phyloP scores from a whole-genome alignment of 2,888 invertebrate genomes.

The Chymomyza fuscimana region DNA sequence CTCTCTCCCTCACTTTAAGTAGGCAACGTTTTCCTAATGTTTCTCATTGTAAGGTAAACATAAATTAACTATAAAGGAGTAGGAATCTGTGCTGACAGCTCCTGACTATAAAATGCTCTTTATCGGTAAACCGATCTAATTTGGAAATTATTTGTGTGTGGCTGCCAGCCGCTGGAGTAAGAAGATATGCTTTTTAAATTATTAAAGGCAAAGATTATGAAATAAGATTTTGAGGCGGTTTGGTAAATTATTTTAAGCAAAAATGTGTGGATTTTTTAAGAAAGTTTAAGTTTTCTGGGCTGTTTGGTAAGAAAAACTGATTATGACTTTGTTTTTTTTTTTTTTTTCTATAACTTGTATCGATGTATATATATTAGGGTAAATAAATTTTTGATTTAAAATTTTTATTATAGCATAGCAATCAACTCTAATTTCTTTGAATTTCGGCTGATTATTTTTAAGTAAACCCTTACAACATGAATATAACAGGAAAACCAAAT shows the following conservation, averaged over 20 bases:
- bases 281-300: too few relatives aligned
- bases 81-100: not conserved
- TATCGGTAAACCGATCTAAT: not conserved
- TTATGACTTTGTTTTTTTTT: too few relatives aligned
- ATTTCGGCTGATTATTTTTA: too few relatives aligned
- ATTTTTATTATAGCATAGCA: too few relatives aligned
- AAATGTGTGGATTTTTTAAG: too few relatives aligned
- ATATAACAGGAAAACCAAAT: too few relatives aligned
- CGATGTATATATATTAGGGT: too few relatives aligned
- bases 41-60: slow-evolving; percentile 46
- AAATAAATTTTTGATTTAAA: too few relatives aligned
- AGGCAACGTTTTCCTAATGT: slow-evolving; percentile 30
- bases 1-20: slow-evolving; percentile 5
- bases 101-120: not conserved
- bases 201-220: not conserved
- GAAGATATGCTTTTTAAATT: not conserved
- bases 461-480: too few relatives aligned
- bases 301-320: too few relatives aligned
- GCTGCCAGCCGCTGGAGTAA: not conserved
- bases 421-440: too few relatives aligned
- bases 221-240: not conserved
- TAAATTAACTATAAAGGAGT: slow-evolving; percentile 35
- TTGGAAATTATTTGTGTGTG: not conserved
- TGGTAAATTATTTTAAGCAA: not conserved
- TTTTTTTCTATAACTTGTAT: too few relatives aligned